A percentile compares a stretch with the other conserved stretches of the same genome.
phyloP scores from a whole-genome alignment of 2,797 vertebrate genomes.

The Poecilia velifera region DNA sequence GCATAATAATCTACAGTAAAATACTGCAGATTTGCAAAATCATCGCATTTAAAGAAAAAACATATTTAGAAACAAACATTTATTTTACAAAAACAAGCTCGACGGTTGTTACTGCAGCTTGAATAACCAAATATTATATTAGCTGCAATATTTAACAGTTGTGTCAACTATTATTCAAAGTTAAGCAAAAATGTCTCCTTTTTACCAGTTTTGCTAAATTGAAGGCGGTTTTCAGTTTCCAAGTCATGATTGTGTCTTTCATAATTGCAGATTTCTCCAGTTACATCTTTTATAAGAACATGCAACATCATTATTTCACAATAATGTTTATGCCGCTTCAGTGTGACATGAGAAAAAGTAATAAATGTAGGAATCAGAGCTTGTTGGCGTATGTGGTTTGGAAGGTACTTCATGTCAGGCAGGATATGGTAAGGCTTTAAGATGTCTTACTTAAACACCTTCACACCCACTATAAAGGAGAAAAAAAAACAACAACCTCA shows the following conservation, averaged over 20 bases:
- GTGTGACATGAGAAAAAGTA: background rate
- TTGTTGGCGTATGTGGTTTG: constrained; percentile 7
- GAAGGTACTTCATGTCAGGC: constrained; percentile 6
- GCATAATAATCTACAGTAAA: background rate
- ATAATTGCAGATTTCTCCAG: background rate
- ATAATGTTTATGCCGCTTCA: background rate
- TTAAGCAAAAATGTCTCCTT: background rate
- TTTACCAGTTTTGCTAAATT: background rate
- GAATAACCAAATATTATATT: background rate
- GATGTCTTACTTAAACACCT: constrained; percentile 19
- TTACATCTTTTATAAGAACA: background rate
- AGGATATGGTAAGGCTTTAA: constrained; percentile 23
- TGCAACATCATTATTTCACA: background rate
- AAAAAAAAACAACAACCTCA: constrained; percentile 1
- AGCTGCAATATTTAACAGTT: background rate
- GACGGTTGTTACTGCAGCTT: background rate
- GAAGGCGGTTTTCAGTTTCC: background rate
- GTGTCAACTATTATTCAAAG: background rate
- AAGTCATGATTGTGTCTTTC: background rate
- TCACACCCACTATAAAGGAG: constrained; percentile 16
- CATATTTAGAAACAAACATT: background rate
- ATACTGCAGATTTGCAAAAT: background rate
- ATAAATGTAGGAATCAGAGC: background rate
- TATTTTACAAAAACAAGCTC: background rate
- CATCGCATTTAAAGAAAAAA: background rate